Conservation (phyloP, 2,888 invertebrate species). For the Polydrusus cervinus region DNA sequence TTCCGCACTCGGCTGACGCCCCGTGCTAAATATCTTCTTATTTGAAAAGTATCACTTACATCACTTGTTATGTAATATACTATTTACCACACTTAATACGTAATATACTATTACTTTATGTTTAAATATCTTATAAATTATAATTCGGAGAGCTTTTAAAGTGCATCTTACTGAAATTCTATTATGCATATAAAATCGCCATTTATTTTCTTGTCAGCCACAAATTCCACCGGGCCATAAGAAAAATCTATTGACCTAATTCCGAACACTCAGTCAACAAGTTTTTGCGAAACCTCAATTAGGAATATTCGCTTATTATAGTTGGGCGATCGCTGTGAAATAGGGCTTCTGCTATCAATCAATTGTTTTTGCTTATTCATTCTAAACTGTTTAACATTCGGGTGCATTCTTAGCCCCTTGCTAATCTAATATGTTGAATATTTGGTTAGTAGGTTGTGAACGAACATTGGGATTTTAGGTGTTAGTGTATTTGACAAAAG, state of each 20-base stretch:
- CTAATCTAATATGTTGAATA: background rate
- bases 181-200: background rate
- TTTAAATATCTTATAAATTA: too few species aligned
- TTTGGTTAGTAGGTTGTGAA: background rate
- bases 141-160: too few species aligned
- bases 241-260: slow-evolving; percentile 7
- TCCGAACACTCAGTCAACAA: slow-evolving; percentile 9
- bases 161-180: too few species aligned
- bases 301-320: background rate
- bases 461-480: background rate
- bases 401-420: background rate
- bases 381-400: background rate
- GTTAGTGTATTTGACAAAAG: background rate
- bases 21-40: too few species aligned
- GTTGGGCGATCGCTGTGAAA: slow-evolving; percentile 6
- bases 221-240: background rate
- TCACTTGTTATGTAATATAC: too few species aligned
- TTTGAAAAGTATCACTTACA: too few species aligned
- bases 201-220: background rate
- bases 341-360: slow-evolving; percentile 12
- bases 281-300: slow-evolving; percentile 2
- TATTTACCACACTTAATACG: too few species aligned
- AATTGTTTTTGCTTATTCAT: slow-evolving; percentile 16
- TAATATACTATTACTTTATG: too few species aligned
- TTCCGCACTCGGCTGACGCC: too few species aligned